Conservation (phyloP, 1,140 invertebrate genomes). For the Oryctes rhinoceros region DNA sequence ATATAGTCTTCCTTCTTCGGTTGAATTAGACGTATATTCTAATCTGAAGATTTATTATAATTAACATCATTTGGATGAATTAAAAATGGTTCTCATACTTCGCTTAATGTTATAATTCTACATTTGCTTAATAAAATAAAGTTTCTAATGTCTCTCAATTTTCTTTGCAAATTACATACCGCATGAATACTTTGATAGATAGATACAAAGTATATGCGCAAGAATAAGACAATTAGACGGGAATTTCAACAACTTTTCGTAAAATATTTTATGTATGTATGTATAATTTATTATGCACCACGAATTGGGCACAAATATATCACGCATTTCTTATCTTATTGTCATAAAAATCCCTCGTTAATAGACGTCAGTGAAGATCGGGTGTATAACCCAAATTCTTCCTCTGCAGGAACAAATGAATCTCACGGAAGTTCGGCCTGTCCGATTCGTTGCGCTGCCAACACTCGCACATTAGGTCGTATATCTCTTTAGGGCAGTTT, state of each 20-base stretch:
- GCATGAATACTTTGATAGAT: too few species aligned
- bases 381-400: conserved; percentile 82
- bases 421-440: conserved; percentile 85
- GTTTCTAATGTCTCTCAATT: too few species aligned
- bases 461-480: conserved; percentile 89
- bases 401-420: conserved; percentile 85
- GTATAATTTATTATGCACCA: conserved; percentile 33
- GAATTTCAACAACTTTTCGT: not conserved
- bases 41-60: too few species aligned
- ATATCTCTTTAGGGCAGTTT: conserved; percentile 84
- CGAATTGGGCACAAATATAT: conserved; percentile 31
- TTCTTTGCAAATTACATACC: too few species aligned
- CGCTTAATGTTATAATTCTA: too few species aligned
- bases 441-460: conserved; percentile 83
- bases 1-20: too few species aligned
- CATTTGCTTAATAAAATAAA: too few species aligned
- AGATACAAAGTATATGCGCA: too few species aligned
- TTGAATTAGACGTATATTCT: too few species aligned
- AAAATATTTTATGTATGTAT: conserved; percentile 10
- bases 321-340: conserved; percentile 42
- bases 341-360: conserved; percentile 38
- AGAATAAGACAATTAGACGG: conserved; percentile 5
- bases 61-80: too few species aligned
- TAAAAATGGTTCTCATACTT: too few species aligned
- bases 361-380: conserved; percentile 57